phyloP scores from a whole-genome alignment of 2,888 invertebrate genomes.

The Kuschelorhynchus macadamiae region DNA sequence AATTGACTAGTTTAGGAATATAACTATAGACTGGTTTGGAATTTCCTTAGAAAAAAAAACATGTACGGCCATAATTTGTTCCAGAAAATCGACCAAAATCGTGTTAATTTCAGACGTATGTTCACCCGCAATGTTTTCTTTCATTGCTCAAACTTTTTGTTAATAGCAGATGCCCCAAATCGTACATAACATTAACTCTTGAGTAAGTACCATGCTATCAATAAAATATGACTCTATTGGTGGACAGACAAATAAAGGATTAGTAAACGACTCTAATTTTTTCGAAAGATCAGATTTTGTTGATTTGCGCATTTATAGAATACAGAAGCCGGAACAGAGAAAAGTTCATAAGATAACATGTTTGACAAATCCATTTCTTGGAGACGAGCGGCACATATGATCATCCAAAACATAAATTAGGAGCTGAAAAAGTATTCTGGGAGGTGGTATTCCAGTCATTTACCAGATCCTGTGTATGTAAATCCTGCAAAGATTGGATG shows the following conservation, averaged over 20 bases:
- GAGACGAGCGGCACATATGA: constrained; percentile 1
- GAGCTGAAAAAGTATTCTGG: background rate
- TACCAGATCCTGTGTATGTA: too few species aligned
- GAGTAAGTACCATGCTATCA: constrained; percentile 23
- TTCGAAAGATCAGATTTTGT: constrained; percentile 23
- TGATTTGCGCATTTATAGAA: constrained; percentile 4
- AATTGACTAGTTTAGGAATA: too few species aligned
- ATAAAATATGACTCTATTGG: constrained; percentile 20
- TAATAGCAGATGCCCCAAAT: background rate
- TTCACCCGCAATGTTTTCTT: background rate
- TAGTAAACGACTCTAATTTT: constrained; percentile 29
- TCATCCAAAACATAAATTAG: background rate
- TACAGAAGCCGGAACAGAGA: constrained; percentile 3
- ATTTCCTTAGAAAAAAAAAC: too few species aligned
- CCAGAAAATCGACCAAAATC: too few species aligned
- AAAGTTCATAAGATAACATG: constrained; percentile 5
- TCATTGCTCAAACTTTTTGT: constrained; percentile 1
- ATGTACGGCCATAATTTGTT: too few species aligned
- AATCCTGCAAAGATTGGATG: too few species aligned
- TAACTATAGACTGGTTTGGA: too few species aligned
- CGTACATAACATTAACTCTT: constrained; percentile 11
- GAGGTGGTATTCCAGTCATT: constrained; percentile 4
- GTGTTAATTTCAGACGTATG: too few species aligned
- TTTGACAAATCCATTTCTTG: constrained; percentile 4
- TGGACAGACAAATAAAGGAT: constrained; percentile 15